These are phyloP conservation scores for Drosophila limbata DNA, from an alignment of 2,888 invertebrate genomes.

Conservation along the genomic window DNA sequence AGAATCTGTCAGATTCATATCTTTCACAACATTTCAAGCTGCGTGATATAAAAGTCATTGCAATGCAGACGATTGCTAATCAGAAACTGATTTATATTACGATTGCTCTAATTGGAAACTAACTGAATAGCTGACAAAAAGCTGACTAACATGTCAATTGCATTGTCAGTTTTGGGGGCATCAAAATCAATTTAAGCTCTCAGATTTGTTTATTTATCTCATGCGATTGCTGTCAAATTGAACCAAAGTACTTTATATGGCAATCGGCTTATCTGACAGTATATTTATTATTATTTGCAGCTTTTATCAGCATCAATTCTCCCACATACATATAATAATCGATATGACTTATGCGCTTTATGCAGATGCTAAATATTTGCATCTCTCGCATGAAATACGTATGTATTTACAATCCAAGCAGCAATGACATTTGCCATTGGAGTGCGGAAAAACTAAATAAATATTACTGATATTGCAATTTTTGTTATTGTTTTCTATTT, in stretches of 20 bases:
- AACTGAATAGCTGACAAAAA: background rate
- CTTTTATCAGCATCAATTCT: conserved; percentile 33
- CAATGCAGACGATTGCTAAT: background rate
- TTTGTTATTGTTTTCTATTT: conserved; percentile 7
- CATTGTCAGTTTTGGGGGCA: background rate
- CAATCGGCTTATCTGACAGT: conserved; percentile 43
- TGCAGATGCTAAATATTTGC: conserved; percentile 37
- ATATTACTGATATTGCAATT: conserved; percentile 33
- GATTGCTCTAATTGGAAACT: background rate
- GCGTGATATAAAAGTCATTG: background rate
- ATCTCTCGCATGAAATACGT: conserved; percentile 40
- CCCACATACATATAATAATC: conserved; percentile 27
- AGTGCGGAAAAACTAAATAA: conserved; percentile 37
- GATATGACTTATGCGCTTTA: conserved; percentile 43
- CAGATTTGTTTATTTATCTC: conserved; percentile 12
- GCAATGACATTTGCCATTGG: conserved; percentile 33
- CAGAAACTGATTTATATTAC: background rate
- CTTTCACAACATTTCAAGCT: background rate
- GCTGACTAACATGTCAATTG: conserved; percentile 2
- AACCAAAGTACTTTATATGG: conserved; percentile 8
- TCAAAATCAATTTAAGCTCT: conserved; percentile 1
- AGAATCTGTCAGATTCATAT: too few species aligned
- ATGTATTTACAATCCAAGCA: conserved; percentile 31
- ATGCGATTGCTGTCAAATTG: conserved; percentile 23
- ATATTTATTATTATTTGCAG: conserved; percentile 13